Conservation (phyloP, 2,888 invertebrate species). For the Drosophila crucigera region DNA sequence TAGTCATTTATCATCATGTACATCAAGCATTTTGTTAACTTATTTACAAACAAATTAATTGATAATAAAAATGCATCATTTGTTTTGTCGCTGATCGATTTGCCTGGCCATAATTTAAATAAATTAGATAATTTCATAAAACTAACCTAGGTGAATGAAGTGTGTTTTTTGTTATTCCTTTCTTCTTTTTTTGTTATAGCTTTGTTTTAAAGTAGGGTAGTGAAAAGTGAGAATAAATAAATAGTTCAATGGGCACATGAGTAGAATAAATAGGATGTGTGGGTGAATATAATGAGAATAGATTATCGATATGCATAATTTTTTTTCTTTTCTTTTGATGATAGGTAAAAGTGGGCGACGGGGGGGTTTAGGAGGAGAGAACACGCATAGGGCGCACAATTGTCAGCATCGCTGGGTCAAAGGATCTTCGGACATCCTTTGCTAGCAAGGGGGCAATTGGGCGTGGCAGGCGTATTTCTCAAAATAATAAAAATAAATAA, state of each 20-base stretch:
- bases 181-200: constrained; percentile 12
- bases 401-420: constrained; percentile 84
- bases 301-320: constrained; percentile 8
- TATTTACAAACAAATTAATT: constrained; percentile 77
- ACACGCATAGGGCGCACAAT: constrained; percentile 71
- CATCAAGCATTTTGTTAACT: constrained; percentile 71
- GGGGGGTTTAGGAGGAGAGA: constrained; percentile 2
- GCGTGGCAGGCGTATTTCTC: constrained; percentile 58
- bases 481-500: constrained; percentile 74
- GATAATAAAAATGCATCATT: constrained; percentile 72
- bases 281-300: constrained; percentile 19
- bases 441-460: constrained; percentile 85
- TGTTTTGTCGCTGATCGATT: constrained; percentile 33
- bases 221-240: constrained; percentile 63
- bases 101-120: constrained; percentile 73
- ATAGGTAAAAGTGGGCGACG: neutral
- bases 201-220: constrained; percentile 14
- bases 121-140: constrained; percentile 77
- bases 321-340: neutral
- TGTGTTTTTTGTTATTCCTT: constrained; percentile 18
- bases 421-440: constrained; percentile 80
- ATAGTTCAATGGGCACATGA: constrained; percentile 66
- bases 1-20: constrained; percentile 60
- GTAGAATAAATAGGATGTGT: constrained; percentile 66
- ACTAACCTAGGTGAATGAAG: constrained; percentile 69